Evolutionary conservation across 1,140 invertebrate genomes (phyloP), one percentile per base, ranked within the genome.

Genomic region (Euura saliciscinereae): DNA sequence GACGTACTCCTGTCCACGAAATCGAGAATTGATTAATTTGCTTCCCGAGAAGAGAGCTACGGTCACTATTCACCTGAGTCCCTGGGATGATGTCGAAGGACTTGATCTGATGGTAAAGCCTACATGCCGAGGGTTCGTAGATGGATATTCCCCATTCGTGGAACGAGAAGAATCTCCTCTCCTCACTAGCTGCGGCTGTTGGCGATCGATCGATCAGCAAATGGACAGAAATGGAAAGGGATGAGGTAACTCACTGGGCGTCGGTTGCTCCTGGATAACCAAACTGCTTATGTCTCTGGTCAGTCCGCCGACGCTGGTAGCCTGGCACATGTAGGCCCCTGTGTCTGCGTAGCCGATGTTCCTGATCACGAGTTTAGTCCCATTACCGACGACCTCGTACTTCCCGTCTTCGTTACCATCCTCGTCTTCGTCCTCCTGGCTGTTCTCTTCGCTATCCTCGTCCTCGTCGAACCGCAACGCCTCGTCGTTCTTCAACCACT

Each of bases 321-420:
- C 94, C 79, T 92, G 90, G 80, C 94, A 95, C 91, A 94, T 94
- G 83, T 94, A 95, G 2, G 93, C 92, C 4, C 93, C 94, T 0
- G 93, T 94, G 82, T 94, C 93, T 2, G 92, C 90, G 79, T 93
- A 94, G 68, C 89, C 90, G 67, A 94, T 92, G 68, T 91, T 90
- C 66, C 88, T 88, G 7, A 95, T 89, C 44, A 90, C 88, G 45
- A 95, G 83, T 64, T 91, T 91, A 2, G 93, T 93, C 43, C 92
- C 92, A 76, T 93, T 93, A n/a, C 92, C 92, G 43, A 93, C 87
- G 4, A 93, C 87, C 75, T 90, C 86, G 82, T 92, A 93, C 78
- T 93, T 93, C 71, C 88, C 84, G 13, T 59, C 51, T 59, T 59
- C 51, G 6, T 88, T 88, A 66, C 92, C 91, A 69, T 91, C 89